phyloP scores from a whole-genome alignment of 2,888 invertebrate species.

The Drosophila eohydei region DNA sequence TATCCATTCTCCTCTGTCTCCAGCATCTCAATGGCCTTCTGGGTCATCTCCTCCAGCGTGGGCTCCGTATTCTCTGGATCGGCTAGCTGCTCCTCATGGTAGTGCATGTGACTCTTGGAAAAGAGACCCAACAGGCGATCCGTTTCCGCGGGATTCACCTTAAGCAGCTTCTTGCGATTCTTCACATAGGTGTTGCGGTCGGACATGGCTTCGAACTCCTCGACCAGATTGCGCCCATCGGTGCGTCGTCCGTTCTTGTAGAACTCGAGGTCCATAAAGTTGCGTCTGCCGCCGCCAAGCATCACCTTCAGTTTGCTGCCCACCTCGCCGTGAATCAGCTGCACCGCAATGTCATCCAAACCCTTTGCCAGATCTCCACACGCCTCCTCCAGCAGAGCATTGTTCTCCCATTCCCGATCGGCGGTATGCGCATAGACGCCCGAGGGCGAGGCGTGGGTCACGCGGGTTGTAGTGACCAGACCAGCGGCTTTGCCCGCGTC shows the following conservation, averaged over 20 bases:
- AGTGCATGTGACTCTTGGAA: constrained; percentile 88
- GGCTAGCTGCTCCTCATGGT: constrained; percentile 87
- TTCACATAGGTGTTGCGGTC: constrained; percentile 86
- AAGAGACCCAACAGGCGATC: constrained; percentile 89
- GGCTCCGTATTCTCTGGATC: constrained; percentile 86
- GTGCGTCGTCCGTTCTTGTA: constrained; percentile 86
- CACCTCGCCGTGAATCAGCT: constrained; percentile 88
- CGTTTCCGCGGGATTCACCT: constrained; percentile 84
- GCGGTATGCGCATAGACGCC: constrained; percentile 88
- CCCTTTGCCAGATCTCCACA: constrained; percentile 83
- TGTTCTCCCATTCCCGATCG: constrained; percentile 90
- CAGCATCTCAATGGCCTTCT: constrained; percentile 88
- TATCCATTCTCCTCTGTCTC: constrained; percentile 89
- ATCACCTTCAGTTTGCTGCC: constrained; percentile 90
- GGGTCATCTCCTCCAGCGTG: constrained; percentile 91
- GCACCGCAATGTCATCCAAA: constrained; percentile 90
- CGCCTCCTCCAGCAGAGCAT: constrained; percentile 86
- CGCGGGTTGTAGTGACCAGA: constrained; percentile 90
- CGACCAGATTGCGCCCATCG: constrained; percentile 88
- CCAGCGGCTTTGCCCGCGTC: constrained; percentile 87
- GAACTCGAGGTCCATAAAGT: constrained; percentile 87
- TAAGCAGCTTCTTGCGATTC: constrained; percentile 85
- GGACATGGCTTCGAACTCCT: constrained; percentile 87
- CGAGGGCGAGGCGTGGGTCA: constrained; percentile 92
- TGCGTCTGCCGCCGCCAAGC: constrained; percentile 90